phyloP scores from a whole-genome alignment of 2,888 invertebrate species.

The Latrodectus elegans region DNA sequence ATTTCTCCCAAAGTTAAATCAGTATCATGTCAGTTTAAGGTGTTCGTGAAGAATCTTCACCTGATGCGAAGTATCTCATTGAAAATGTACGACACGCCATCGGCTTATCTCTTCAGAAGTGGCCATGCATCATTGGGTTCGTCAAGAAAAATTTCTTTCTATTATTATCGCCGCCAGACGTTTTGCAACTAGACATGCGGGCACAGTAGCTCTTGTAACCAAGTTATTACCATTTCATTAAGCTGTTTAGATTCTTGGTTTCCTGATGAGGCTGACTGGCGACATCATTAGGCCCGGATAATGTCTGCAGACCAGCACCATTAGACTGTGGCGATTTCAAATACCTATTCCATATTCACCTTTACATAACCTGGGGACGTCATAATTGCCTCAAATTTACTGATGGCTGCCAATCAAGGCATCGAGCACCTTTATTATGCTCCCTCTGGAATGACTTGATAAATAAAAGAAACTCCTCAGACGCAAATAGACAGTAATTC shows the following conservation, averaged over 20 bases:
- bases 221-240: slow-evolving; percentile 68
- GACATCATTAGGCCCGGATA: slow-evolving; percentile 25
- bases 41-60: too few relatives aligned
- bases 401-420: slow-evolving; percentile 42
- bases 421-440: slow-evolving; percentile 33
- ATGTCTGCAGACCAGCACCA: slow-evolving; percentile 17
- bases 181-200: slow-evolving; percentile 41
- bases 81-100: slow-evolving; percentile 38
- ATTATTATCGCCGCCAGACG: slow-evolving; percentile 21
- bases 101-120: slow-evolving; percentile 41
- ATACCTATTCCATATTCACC: slow-evolving; percentile 61
- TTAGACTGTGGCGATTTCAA: slow-evolving; percentile 26
- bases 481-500: too few relatives aligned
- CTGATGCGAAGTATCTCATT: slow-evolving; percentile 23
- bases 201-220: slow-evolving; percentile 61
- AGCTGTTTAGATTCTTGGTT: slow-evolving; percentile 39
- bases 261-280: slow-evolving; percentile 51
- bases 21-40: too few relatives aligned
- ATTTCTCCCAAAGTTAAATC: too few relatives aligned
- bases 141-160: slow-evolving; percentile 28
- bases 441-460: background rate
- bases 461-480: background rate
- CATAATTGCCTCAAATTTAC: slow-evolving; percentile 18
- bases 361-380: slow-evolving; percentile 44
- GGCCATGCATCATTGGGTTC: slow-evolving; percentile 41